Base-by-base conservation (phyloP, 2,797 vertebrate species). In the Cyclura pinguis region DNA sequence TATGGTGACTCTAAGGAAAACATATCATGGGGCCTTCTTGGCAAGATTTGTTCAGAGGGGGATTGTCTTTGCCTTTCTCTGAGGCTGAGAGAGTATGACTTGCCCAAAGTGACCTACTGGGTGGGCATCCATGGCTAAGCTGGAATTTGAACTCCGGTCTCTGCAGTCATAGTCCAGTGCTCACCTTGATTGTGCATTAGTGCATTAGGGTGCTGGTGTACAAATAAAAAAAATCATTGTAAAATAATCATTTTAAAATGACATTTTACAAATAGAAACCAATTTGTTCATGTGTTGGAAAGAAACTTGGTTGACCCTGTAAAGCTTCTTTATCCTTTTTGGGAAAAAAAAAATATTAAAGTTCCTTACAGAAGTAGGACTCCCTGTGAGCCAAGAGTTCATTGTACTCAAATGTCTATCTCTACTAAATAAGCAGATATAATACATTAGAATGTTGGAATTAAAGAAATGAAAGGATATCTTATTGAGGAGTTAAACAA, bases 181-280 rank as follows among this genome's bases (percentile, higher is more conserved):
- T 93, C 96, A 87, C 88, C 84, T 91, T 94, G 88, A 95, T 94
- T 95, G 27, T 92, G 83, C 91, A 89, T 90, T 88, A 94, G 78
- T 91, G 92, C 91, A 89, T 95, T 94, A 96, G 91, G 85, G 91
- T 88, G 35, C 90, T 81, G 64, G 74, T 1, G 20, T 87, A 93
- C 55, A 92, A 88, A 92, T 89, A 67, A 92, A 92, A 85, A 32
- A 38, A 76, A 88, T 92, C 69, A 90, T 73, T 47, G 85, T 72
- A 80, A 93, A 90, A 91, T 89, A 67, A 84, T 67, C 77, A 85
- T 95, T 92, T 93, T 84, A 69, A 84, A 62, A 69, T 92, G 2
- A 0, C 24, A 82, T 91, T 62, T 87, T 93, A 88, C 42, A 92
- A 73, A 83, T 85, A 93, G 90, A 76, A 16, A 84, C 55, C 24